Evolutionary conservation across 1,140 invertebrate genomes (phyloP), one percentile per base, ranked within the genome.

Genomic region (Macrotrachela quadricornifera): DNA sequence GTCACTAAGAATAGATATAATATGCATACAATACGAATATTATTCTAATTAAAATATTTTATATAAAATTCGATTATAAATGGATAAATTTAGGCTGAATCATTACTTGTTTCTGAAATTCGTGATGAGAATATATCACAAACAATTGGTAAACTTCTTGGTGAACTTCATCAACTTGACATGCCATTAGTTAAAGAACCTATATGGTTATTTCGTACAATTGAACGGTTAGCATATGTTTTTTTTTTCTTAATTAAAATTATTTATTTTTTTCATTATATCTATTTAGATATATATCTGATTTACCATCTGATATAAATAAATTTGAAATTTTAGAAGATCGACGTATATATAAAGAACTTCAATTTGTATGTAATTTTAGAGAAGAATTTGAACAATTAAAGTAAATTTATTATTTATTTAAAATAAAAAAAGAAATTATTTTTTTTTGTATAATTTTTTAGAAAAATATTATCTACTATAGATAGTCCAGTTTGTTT

Each of bases 151-250:
- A 78, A 82, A 61, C 88, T 90, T 72, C 81, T 92, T 78, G 85
- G 84, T 0, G 75, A 78, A 57, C 83, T 94, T 57, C 90, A 95
- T 64, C 75, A 71, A 14, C 79, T 95, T 71, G 81, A 90, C 66
- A 83, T 94, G 57, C 90, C 90, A 0, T 78, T 94, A 55, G 85
- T 80, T 51, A 94, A 94, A 70, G 83, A 91, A 59, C 85, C 87
- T 1, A 78, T 79, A 36, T 94, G 85, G 85, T 67, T 95, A 0
- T 90, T 83, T 80, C 81, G 85, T 57, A 87, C 81, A 1, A 82
- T 88, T 72, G 50, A 62, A 45, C 66, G 61, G 67, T 70, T 60
- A 61, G 59, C 12, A n/a, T n/a, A 36, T 44, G 9, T n/a, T 44
- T 15, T 30, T 30, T 8, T 30, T 30, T 30, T n/a, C n/a, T n/a